Conservation (phyloP, 2,797 vertebrate species). For the Gymnopithys bicolor region DNA sequence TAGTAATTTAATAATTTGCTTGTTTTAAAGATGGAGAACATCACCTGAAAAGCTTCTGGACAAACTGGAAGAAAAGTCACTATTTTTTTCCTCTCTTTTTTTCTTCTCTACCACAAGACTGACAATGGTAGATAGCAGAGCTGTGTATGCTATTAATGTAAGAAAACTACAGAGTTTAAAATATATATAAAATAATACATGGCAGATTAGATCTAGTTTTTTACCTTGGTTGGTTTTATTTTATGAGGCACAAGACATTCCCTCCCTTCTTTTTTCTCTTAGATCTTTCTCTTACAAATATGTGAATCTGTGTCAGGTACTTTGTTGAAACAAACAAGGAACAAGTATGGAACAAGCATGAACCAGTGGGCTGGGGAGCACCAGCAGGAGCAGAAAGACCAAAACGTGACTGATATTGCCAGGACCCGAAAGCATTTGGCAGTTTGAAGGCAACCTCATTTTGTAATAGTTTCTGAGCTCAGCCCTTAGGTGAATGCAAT, state of each 20-base stretch:
- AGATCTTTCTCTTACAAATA: not conserved
- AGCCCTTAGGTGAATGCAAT: not conserved
- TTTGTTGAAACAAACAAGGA: not conserved
- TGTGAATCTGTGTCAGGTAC: not conserved
- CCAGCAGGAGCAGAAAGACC: not conserved
- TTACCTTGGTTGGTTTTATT: not conserved
- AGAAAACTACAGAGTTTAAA: not conserved
- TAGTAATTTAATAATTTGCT: not conserved
- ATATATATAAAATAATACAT: not conserved
- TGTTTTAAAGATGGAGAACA: not conserved
- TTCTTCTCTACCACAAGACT: not conserved
- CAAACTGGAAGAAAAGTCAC: not conserved
- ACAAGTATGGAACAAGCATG: not conserved
- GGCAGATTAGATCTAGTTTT: not conserved
- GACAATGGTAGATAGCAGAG: not conserved
- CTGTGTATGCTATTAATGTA: not conserved
- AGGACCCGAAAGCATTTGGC: not conserved
- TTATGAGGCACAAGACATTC: not conserved
- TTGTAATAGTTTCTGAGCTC: not conserved
- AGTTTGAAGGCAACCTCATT: not conserved
- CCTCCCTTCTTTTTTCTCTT: not conserved
- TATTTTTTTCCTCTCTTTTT: not conserved
- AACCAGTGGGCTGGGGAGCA: not conserved
- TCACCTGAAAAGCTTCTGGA: not conserved
- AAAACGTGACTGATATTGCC: not conserved